Percentiles rank a stretch among this genome's conserved stretches.
phyloP scores from a whole-genome alignment of 2,113 vertebrate genomes.

The Chlorocebus sabaeus region DNA sequence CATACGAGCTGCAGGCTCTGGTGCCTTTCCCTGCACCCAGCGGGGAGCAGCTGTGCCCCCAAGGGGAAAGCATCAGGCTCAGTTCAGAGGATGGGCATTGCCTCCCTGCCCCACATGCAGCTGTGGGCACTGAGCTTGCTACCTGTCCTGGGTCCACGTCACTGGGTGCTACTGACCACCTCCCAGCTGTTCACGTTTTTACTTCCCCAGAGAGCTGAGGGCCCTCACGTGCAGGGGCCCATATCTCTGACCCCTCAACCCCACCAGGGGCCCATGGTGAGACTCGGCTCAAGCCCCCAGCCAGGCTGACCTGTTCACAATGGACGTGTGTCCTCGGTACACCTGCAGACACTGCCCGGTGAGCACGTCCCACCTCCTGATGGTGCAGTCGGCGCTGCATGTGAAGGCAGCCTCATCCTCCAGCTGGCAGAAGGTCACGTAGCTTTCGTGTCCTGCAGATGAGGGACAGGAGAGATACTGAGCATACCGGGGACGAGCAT shows the following conservation, averaged over 20 bases:
- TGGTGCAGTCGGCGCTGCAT: constrained; percentile 85
- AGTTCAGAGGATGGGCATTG: fast-evolving
- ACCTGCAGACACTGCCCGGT: constrained; percentile 84
- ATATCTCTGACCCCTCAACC: background rate
- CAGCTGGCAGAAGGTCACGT: constrained; percentile 88
- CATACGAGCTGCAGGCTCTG: constrained; percentile 23
- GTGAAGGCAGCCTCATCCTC: constrained; percentile 88
- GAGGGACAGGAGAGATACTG: background rate
- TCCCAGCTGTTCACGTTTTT: fast-evolving
- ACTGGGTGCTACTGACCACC: background rate
- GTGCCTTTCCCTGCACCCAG: constrained; percentile 43
- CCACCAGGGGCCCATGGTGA: background rate
- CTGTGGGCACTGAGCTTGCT: background rate
- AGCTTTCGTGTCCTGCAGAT: constrained; percentile 84
- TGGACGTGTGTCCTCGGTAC: constrained; percentile 87
- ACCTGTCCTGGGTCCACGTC: background rate
- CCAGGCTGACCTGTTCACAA: constrained; percentile 84
- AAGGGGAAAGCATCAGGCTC: background rate
- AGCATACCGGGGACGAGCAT: fast-evolving
- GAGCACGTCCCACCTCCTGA: constrained; percentile 85
- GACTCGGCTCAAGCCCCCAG: background rate
- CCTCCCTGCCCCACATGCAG: no score
- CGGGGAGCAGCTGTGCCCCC: background rate
- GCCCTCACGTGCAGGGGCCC: background rate
- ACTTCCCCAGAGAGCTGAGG: background rate